Evolutionary conservation across 1,140 invertebrate genomes (phyloP).

Genomic region (Orius laevigatus): DNA sequence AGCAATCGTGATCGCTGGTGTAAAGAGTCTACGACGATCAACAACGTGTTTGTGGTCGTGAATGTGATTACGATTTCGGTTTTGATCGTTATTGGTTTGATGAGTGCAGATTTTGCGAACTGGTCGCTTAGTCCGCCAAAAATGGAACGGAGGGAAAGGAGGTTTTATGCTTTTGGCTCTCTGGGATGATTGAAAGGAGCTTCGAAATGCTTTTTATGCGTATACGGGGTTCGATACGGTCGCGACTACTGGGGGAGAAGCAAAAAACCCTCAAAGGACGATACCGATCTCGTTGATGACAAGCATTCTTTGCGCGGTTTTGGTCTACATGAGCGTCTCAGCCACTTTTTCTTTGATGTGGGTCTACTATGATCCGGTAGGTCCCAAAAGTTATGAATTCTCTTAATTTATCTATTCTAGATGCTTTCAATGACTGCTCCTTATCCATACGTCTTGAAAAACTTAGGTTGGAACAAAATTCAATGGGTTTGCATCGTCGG

Average conservation of each 20-base stretch:
- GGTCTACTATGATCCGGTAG: conserved; percentile 42
- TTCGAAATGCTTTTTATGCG: conserved; percentile 74
- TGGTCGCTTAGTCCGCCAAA: background rate
- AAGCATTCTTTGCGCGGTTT: conserved; percentile 27
- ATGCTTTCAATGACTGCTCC: conserved; percentile 45
- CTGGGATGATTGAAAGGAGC: conserved; percentile 69
- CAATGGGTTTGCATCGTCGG: conserved; percentile 75
- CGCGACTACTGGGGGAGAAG: conserved; percentile 58
- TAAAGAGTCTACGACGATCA: conserved; percentile 76
- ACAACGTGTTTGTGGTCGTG: conserved; percentile 76
- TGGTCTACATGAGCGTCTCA: conserved; percentile 30
- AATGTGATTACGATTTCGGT: conserved; percentile 68
- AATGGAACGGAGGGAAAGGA: conserved; percentile 33
- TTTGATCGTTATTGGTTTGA: conserved; percentile 61
- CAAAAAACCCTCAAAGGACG: conserved; percentile 38
- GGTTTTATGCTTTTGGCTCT: conserved; percentile 68
- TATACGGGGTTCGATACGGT: conserved; percentile 80
- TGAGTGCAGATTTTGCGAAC: conserved; percentile 32
- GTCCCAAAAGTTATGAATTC: conserved; percentile 36
- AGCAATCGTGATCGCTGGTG: conserved; percentile 42
- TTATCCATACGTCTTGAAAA: conserved; percentile 63
- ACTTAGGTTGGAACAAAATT: conserved; percentile 55
- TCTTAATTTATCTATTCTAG: conserved; percentile 66
- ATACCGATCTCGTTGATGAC: conserved; percentile 42
- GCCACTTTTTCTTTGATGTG: conserved; percentile 33